Percentiles rank a stretch among this genome's conserved stretches.
phyloP scores from a whole-genome alignment of 2,113 vertebrate genomes.

The Toxotes jaculatrix region DNA sequence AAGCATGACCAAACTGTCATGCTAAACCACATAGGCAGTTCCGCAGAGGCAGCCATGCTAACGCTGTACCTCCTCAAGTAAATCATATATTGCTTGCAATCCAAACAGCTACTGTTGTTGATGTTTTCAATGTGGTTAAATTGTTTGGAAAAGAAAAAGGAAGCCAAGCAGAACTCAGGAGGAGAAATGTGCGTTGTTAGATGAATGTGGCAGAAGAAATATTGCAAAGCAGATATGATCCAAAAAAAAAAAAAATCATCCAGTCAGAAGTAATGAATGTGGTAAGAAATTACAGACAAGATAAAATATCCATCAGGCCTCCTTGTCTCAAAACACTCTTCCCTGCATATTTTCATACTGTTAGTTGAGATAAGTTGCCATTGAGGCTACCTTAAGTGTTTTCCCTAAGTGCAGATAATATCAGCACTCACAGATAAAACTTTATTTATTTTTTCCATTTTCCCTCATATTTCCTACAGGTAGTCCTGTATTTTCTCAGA shows the following conservation, averaged over 20 bases:
- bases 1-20: neutral
- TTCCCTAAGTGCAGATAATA: constrained; percentile 45
- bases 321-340: constrained; percentile 16
- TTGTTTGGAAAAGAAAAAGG: neutral
- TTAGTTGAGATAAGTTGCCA: constrained; percentile 20
- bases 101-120: neutral
- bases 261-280: constrained; percentile 2
- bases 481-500: neutral
- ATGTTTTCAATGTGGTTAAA: neutral
- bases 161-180: neutral
- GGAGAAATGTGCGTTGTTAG: neutral
- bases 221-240: constrained; percentile 30
- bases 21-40: neutral
- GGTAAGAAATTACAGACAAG: constrained; percentile 13
- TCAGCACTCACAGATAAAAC: constrained; percentile 45
- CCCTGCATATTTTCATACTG: constrained; percentile 23
- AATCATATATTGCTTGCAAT: neutral
- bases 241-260: constrained; percentile 44
- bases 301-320: constrained; percentile 38
- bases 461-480: neutral
- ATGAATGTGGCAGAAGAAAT: constrained; percentile 6
- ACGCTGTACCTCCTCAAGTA: neutral
- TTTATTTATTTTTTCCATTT: constrained; percentile 20
- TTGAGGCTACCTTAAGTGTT: constrained; percentile 29
- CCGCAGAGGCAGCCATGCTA: neutral